Base-by-base conservation (phyloP, 1,140 invertebrate genomes). In the Ceratina japonica region DNA sequence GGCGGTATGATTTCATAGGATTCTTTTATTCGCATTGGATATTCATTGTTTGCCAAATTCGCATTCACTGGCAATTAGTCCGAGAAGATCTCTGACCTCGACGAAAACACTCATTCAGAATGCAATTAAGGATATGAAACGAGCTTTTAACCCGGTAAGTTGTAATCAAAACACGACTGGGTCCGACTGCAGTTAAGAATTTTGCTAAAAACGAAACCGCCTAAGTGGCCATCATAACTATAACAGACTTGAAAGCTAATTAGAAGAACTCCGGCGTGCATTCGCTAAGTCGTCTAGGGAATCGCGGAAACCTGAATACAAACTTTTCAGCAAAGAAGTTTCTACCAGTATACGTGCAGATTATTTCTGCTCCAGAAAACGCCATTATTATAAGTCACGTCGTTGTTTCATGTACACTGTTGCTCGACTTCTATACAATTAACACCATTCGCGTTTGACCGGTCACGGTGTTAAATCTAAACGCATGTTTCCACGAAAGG, bases 51-150 rank as follows among this genome's bases (percentile, higher is more conserved):
- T 1, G n/a, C 13, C 12, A 0, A 10, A 20, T 24, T 13, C 44
- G 27, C n/a, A 3, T 31, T 31, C 15, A 18, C 22, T 18, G 3
- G 4, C 2, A 69, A 61, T 15, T 62, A 52, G 37, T 72, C 27
- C 31, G 37, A 20, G 18, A 49, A 58, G 63, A 75, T 68, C 22
- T 49, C 22, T 68, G 63, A 75, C 52, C 74, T 31, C 74, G 12
- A 2, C 44, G 63, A 44, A 58, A 58, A 75, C 24, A 44, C 74
- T 68, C 49, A 59, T 75, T 75, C 74, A 75, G 22, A 68, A 7
- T 13, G 16, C 22, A n/a, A 54, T 68, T 75, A 75, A 68, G 52
- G 18, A 68, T 68, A 52, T 68, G 68, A 7, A 75, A 75, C 73
- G 54, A 27, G 18, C 18, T 59, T 75, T 59, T 66, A 59, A 68